A percentile compares a stretch with the other conserved stretches of the same genome.
Conservation (phyloP, 2,113 vertebrate genomes). For the Elgaria multicarinata region DNA sequence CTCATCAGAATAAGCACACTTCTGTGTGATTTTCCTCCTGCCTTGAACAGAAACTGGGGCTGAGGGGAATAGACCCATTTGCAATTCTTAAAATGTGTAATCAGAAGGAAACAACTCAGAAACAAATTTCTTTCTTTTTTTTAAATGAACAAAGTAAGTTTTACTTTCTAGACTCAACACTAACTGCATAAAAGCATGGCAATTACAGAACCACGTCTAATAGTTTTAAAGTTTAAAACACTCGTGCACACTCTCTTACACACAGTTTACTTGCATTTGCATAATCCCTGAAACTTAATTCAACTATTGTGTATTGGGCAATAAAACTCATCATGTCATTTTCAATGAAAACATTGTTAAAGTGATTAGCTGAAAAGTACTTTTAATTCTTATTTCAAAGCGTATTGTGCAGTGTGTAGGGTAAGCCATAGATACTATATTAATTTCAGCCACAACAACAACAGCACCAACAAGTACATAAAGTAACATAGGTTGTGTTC, state of each 20-base stretch:
- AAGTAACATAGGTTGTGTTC: too few species aligned
- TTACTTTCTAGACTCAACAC: conserved; percentile 47
- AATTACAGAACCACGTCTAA: conserved; percentile 62
- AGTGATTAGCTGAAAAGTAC: conserved; percentile 54
- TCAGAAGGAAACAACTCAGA: conserved; percentile 40
- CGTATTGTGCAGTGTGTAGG: too few species aligned
- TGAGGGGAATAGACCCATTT: neutral
- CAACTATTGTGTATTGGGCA: conserved; percentile 50
- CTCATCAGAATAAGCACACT: neutral
- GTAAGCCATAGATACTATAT: too few species aligned
- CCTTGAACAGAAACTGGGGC: neutral
- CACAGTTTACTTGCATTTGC: conserved; percentile 52
- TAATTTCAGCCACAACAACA: too few species aligned
- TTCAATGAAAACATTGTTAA: conserved; percentile 71
- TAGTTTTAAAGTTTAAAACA: conserved; percentile 25
- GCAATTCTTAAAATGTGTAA: conserved; percentile 13
- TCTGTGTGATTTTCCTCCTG: neutral
- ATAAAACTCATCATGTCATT: conserved; percentile 63
- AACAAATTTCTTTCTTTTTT: neutral
- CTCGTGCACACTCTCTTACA: neutral
- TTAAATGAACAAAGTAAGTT: conserved; percentile 27
- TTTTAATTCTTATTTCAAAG: conserved; percentile 35
- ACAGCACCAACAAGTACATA: too few species aligned
- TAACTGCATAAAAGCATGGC: conserved; percentile 46
- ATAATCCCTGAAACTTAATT: conserved; percentile 64